These are phyloP conservation scores for Ceyx melanurus DNA, from an alignment of 2,113 vertebrate genomes.

Conservation along the genomic window DNA sequence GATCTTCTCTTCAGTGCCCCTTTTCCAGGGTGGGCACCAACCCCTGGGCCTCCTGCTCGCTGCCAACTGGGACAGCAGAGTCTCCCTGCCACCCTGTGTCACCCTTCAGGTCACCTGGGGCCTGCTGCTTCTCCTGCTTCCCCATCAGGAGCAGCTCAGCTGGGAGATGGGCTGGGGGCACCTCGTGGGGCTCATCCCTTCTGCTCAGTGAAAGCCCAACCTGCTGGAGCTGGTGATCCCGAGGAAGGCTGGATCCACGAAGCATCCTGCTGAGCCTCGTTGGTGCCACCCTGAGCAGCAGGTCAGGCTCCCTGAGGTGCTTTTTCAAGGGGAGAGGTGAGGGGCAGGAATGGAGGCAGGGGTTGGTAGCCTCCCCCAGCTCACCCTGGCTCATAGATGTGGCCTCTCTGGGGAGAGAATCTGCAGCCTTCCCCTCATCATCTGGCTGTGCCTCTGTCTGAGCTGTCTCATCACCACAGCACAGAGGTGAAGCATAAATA, in stretches of 20 bases:
- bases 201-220: not conserved
- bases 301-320: accelerated
- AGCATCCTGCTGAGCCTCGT: accelerated
- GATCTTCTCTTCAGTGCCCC: not conserved
- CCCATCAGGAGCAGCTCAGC: not conserved
- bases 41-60: not conserved
- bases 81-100: accelerated
- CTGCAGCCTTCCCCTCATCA: not conserved
- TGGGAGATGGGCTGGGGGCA: not conserved
- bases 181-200: not conserved
- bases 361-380: not conserved
- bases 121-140: not conserved
- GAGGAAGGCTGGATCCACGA: not conserved
- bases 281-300: not conserved
- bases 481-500: not conserved
- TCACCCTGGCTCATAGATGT: not conserved
- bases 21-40: not conserved
- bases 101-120: accelerated
- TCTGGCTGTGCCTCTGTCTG: not conserved
- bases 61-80: not conserved
- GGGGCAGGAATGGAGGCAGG: not conserved
- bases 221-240: not conserved
- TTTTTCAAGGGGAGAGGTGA: not conserved
- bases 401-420: not conserved
- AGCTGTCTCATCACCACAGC: not conserved